Percentiles rank a stretch among this genome's conserved stretches.
Conservation (phyloP, 2,113 vertebrate species). For the Platysteira castanea region DNA sequence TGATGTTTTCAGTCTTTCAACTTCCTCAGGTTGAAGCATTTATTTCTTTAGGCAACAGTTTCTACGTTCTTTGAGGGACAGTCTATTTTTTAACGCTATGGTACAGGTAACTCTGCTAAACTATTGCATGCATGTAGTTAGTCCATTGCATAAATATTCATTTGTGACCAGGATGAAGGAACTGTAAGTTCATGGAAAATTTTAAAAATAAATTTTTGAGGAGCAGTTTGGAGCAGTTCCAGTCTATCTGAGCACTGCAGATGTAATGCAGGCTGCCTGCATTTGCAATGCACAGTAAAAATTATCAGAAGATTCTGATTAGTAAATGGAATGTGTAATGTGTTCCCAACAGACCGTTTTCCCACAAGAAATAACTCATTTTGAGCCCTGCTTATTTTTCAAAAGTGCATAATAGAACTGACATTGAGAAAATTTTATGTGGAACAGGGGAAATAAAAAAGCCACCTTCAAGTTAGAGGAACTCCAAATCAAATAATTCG, state of each 20-base stretch:
- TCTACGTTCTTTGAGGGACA: not conserved
- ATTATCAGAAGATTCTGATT: slow-evolving; percentile 38
- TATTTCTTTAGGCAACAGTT: not conserved
- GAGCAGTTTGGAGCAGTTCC: slow-evolving; percentile 40
- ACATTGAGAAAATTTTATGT: not conserved
- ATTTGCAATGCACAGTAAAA: slow-evolving; percentile 34
- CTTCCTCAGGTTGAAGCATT: not conserved
- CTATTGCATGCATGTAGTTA: not conserved
- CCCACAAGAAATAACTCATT: slow-evolving; percentile 22
- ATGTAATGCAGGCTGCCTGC: not conserved
- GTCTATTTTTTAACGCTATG: not conserved
- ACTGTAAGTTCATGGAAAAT: not conserved
- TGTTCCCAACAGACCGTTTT: not conserved
- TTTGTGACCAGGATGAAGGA: not conserved
- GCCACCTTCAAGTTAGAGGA: not conserved
- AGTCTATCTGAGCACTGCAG: slow-evolving; percentile 48
- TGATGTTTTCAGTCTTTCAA: not conserved
- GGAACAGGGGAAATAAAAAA: not conserved
- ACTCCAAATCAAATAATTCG: not conserved
- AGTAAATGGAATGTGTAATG: slow-evolving; percentile 8
- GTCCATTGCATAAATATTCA: not conserved
- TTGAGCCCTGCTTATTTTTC: slow-evolving; percentile 1
- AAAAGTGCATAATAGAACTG: not conserved
- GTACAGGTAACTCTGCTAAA: not conserved
- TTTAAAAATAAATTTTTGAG: not conserved